Evolutionary conservation across 1,140 invertebrate genomes (phyloP), one percentile per base, ranked within the genome.

Genomic region (Campodea augens): DNA sequence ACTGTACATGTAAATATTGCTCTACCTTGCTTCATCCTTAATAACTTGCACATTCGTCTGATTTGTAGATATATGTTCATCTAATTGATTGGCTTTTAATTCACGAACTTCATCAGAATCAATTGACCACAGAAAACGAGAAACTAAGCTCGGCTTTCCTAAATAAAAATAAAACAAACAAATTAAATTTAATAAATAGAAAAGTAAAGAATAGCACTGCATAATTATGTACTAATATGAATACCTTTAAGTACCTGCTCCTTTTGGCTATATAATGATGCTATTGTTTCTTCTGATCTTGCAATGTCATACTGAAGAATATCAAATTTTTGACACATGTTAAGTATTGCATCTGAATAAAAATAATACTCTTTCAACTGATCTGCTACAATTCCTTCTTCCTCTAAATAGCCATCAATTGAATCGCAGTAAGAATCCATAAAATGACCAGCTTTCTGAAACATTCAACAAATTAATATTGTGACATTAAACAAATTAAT

Each of bases 321-420:
- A 58, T 84, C 79, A 46, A 81, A 74, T 50, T 80, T 75, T 51
- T 68, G 70, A 51, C 81, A 81, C 21, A 86, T 71, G 51, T 73
- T 71, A 61, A 83, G 77, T 25, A 86, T 57, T 0, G 81, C 73
- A 40, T 72, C 73, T 10, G 77, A 76, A 58, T 76, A 83, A 53
- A 80, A 81, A 43, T 81, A 61, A 61, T 85, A 88, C 61, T 86
- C 83, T 60, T 86, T 86, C 41, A 88, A 62, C 60, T 86, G 82
- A 62, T 88, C 83, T 0, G 78, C 77, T 47, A 82, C 70, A 51
- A 83, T 69, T 55, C 86, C 82, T 60, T 86, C 82, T 53, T 86
- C 81, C 58, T 86, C 82, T 18, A 85, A 61, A 25, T 73, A 69
- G 1, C 73, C 70, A 58, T 85, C 81, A 58, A 84, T 79, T 40